Percentiles rank a stretch among this genome's conserved stretches.
phyloP scores from a whole-genome alignment of 2,888 invertebrate genomes.

The Agrypnus murinus region DNA sequence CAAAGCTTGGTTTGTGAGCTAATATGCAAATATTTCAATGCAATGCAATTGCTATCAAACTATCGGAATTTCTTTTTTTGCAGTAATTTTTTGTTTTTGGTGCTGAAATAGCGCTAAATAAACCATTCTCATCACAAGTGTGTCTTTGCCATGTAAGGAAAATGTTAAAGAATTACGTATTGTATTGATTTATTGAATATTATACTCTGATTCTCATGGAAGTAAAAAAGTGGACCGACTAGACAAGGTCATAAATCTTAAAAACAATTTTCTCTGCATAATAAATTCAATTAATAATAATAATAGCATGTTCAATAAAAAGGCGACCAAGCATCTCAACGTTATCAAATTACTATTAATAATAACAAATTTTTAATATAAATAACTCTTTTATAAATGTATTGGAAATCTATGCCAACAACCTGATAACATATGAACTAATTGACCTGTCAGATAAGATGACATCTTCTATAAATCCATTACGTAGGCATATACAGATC shows the following conservation, averaged over 20 bases:
- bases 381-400: neutral
- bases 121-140: no score
- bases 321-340: slow-evolving; percentile 14
- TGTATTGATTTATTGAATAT: no score
- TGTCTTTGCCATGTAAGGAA: no score
- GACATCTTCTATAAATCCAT: slow-evolving; percentile 34
- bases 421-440: slow-evolving; percentile 38
- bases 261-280: slow-evolving; percentile 2
- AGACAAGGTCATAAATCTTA: neutral
- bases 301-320: neutral
- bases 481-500: slow-evolving; percentile 19
- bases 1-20: no score
- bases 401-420: slow-evolving; percentile 22
- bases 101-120: no score
- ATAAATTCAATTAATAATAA: slow-evolving; percentile 19
- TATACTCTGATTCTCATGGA: no score
- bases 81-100: no score
- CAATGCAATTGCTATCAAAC: no score
- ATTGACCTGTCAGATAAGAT: slow-evolving; percentile 37
- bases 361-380: slow-evolving; percentile 23
- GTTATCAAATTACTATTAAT: slow-evolving; percentile 28
- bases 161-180: no score
- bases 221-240: neutral
- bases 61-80: no score
- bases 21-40: no score